These are phyloP conservation scores for Paratilapia polleni DNA, from an alignment of 2,113 vertebrate species.

Conservation along the genomic window DNA sequence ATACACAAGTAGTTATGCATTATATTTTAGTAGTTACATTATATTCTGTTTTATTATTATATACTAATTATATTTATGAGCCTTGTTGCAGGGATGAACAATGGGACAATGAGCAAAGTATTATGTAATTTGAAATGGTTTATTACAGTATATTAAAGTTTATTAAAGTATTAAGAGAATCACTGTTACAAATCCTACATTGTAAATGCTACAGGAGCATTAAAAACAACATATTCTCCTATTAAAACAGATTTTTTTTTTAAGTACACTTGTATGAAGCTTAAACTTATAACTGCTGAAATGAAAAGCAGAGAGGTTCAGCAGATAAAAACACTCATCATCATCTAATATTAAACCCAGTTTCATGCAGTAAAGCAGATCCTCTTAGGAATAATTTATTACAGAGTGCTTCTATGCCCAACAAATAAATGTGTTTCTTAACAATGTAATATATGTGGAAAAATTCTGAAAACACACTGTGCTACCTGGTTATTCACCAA, in stretches of 20 bases:
- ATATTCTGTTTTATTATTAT: too few species aligned
- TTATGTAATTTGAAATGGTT: not conserved
- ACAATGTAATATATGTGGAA: not conserved
- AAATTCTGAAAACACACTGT: not conserved
- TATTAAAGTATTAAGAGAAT: not conserved
- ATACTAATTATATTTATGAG: too few species aligned
- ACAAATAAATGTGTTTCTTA: not conserved
- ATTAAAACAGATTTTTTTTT: not conserved
- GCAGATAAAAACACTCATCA: not conserved
- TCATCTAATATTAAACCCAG: not conserved
- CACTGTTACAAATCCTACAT: not conserved
- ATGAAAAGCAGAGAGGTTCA: not conserved
- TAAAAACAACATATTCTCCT: not conserved
- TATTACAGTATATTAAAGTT: not conserved
- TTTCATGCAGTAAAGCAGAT: not conserved
- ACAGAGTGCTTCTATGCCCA: not conserved
- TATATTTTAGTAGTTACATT: too few species aligned
- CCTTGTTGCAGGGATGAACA: not conserved
- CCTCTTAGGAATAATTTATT: not conserved
- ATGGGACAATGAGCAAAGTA: not conserved
- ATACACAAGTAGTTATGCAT: too few species aligned
- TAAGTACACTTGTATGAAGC: not conserved
- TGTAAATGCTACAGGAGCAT: not conserved
- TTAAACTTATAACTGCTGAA: not conserved
- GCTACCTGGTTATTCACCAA: conserved; percentile 50